Conservation (phyloP, 2,113 vertebrate species). For the Hylia prasina region DNA sequence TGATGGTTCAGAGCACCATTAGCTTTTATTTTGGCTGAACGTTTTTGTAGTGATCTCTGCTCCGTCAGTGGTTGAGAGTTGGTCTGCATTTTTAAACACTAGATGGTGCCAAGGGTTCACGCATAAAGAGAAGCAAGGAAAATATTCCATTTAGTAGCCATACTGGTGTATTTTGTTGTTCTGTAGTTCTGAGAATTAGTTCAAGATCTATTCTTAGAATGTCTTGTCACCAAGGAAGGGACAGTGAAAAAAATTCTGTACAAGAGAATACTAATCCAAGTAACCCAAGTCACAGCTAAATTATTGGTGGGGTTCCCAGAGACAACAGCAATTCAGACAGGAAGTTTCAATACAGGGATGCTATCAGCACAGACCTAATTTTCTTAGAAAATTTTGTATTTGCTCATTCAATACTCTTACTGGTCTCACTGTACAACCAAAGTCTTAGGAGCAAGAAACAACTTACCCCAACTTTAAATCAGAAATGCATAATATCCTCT, state of each 20-base stretch:
- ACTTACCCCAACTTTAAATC: not conserved
- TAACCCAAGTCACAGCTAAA: not conserved
- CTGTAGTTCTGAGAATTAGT: not conserved
- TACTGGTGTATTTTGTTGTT: not conserved
- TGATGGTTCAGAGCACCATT: not conserved
- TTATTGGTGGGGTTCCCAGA: not conserved
- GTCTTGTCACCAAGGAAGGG: not conserved
- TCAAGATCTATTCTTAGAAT: not conserved
- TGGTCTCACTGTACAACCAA: not conserved
- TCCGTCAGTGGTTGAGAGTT: not conserved
- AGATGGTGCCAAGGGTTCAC: slow-evolving; percentile 50
- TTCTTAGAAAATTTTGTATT: not conserved
- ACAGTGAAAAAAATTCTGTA: not conserved
- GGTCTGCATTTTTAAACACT: slow-evolving; percentile 6
- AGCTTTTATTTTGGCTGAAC: not conserved
- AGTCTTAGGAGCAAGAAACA: not conserved
- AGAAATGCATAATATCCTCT: not conserved
- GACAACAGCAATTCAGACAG: not conserved
- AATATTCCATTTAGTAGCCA: not conserved
- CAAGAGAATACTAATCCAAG: not conserved
- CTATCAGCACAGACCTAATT: not conserved
- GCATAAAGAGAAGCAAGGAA: not conserved
- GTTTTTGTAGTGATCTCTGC: not conserved
- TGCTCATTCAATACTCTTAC: not conserved
- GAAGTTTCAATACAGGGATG: not conserved